Conservation (phyloP, 37 sponge, comb jelly and placozoan species). For the Theonella swinhoei region DNA sequence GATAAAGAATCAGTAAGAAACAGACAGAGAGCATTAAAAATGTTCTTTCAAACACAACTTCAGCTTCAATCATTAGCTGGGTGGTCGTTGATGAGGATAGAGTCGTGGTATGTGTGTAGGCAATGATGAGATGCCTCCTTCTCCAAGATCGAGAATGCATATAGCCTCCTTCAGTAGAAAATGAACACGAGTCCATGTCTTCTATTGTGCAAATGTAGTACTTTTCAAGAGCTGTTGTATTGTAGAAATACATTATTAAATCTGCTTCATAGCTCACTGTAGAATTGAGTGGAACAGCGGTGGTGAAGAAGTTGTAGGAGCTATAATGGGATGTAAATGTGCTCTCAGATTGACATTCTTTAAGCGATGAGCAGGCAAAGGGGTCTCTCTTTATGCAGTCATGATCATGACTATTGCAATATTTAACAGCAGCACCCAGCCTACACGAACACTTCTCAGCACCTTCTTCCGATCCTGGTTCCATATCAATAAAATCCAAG, state of each 20-base stretch:
- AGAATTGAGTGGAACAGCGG: background rate
- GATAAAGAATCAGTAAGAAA: too few species aligned
- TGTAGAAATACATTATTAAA: background rate
- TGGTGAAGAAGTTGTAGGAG: background rate
- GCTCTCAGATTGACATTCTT: too few species aligned
- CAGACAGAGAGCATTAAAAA: too few species aligned
- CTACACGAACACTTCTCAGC: too few species aligned
- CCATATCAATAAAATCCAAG: background rate
- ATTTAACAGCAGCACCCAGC: too few species aligned
- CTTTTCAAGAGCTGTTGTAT: background rate
- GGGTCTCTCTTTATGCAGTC: too few species aligned
- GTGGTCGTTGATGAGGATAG: background rate
- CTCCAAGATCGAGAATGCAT: background rate
- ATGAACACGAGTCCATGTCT: background rate
- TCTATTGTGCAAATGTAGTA: background rate
- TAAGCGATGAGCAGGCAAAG: too few species aligned
- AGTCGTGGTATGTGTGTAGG: background rate
- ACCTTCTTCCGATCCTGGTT: background rate
- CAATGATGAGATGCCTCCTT: background rate
- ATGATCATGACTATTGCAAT: too few species aligned
- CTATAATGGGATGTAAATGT: background rate
- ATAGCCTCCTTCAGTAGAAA: background rate
- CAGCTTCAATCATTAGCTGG: background rate
- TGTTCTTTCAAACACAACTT: too few species aligned
- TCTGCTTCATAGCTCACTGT: background rate